Evolutionary conservation across 2,888 invertebrate species (phyloP).

Genomic region (Plagiodera versicolora): DNA sequence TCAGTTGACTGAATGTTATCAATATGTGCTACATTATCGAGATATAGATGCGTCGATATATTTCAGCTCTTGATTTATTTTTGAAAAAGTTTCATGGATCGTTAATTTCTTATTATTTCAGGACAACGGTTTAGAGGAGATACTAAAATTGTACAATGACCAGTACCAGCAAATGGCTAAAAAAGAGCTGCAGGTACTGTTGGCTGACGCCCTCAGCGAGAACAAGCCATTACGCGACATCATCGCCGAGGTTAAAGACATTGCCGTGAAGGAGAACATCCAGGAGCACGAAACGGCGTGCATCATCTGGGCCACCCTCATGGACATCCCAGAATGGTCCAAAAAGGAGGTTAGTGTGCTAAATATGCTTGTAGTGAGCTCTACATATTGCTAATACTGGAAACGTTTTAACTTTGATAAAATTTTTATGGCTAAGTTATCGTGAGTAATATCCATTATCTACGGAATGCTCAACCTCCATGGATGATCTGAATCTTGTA

Average conservation of each 20-base stretch:
- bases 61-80: too few relatives aligned
- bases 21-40: conserved; percentile 34
- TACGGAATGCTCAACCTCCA: too few relatives aligned
- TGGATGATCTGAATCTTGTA: too few relatives aligned
- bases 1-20: conserved; percentile 41
- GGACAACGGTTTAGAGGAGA: conserved; percentile 56
- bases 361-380: neutral
- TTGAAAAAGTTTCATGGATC: too few relatives aligned
- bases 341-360: conserved; percentile 81
- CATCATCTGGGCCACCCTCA: conserved; percentile 86
- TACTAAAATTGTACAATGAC: conserved; percentile 74
- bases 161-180: conserved; percentile 84
- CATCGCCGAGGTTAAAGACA: conserved; percentile 82
- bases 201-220: conserved; percentile 85
- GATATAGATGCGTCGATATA: too few relatives aligned
- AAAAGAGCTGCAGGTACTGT: conserved; percentile 71
- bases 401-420: too few relatives aligned
- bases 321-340: conserved; percentile 97
- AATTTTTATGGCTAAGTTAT: too few relatives aligned
- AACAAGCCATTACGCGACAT: conserved; percentile 85
- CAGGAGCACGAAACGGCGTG: conserved; percentile 80
- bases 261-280: conserved; percentile 79
- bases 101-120: conserved; percentile 43
- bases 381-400: too few relatives aligned
- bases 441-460: too few relatives aligned